Conservation (phyloP, 2,888 invertebrate species). For the Drosophila buzzatii region DNA sequence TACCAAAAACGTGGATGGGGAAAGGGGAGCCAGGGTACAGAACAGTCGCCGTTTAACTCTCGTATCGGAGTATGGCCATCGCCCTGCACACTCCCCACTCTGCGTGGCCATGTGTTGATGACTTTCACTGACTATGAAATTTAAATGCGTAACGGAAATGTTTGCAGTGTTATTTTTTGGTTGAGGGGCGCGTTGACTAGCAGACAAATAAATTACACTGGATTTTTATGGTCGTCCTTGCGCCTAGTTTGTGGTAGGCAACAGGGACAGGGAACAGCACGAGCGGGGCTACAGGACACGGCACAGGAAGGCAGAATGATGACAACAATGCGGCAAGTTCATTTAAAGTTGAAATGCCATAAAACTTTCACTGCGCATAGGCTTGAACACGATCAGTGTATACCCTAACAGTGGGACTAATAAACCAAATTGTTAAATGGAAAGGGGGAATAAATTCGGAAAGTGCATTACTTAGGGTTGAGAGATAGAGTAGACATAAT, state of each 20-base stretch:
- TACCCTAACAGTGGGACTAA: constrained; percentile 1
- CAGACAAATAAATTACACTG: constrained; percentile 76
- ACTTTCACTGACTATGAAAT: constrained; percentile 82
- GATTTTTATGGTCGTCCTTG: constrained; percentile 76
- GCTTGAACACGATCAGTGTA: neutral
- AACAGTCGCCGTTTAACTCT: constrained; percentile 59
- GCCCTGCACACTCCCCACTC: neutral
- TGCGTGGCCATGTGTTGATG: constrained; percentile 75
- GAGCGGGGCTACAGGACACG: constrained; percentile 11
- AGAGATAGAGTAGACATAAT: neutral
- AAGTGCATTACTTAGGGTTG: too few species aligned
- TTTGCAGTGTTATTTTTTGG: constrained; percentile 43
- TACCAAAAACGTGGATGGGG: constrained; percentile 5
- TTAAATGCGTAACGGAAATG: constrained; percentile 82
- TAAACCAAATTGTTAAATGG: neutral
- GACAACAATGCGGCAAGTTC: constrained; percentile 63
- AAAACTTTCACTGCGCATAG: constrained; percentile 71
- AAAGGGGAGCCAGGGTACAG: constrained; percentile 7
- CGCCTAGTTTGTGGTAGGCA: constrained; percentile 76
- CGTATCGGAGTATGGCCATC: constrained; percentile 41
- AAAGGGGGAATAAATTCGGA: neutral
- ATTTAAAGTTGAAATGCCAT: constrained; percentile 68
- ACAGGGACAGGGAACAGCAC: constrained; percentile 41
- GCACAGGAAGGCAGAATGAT: constrained; percentile 19
- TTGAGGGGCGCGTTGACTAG: constrained; percentile 40